Percentiles rank a stretch among this genome's conserved stretches.
Conservation (phyloP, 2,113 vertebrate genomes). For the Calidris pugnax region DNA sequence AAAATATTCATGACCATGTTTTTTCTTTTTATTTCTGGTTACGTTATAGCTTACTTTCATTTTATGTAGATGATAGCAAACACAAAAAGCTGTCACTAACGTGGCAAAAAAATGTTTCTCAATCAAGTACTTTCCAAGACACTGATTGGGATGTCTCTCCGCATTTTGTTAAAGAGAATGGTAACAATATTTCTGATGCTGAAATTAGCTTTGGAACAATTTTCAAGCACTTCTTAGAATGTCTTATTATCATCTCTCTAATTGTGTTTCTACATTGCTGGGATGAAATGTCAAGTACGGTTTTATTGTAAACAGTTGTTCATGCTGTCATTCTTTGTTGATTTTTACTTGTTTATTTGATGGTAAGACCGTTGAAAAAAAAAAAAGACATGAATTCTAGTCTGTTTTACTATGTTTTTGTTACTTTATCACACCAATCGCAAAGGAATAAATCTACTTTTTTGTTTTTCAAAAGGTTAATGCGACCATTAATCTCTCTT, state of each 20-base stretch:
- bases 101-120: neutral
- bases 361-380: neutral
- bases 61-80: neutral
- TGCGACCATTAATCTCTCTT: constrained; percentile 29
- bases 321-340: constrained; percentile 18
- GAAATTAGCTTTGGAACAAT: constrained; percentile 25
- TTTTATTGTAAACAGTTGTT: neutral
- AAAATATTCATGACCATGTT: neutral
- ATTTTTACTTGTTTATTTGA: constrained; percentile 50
- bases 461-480: constrained; percentile 16
- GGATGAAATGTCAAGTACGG: constrained; percentile 22
- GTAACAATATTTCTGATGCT: neutral
- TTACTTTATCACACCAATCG: neutral
- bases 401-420: neutral
- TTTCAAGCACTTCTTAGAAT: constrained; percentile 27
- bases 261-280: constrained; percentile 13
- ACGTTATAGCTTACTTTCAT: neutral
- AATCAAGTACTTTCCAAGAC: neutral
- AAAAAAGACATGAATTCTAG: neutral
- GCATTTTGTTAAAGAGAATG: constrained; percentile 3
- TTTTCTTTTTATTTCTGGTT: neutral
- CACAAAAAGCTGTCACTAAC: neutral
- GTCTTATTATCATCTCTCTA: neutral
- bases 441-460: neutral
- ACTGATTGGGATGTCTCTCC: constrained; percentile 2